Evolutionary conservation across 1,140 invertebrate genomes (phyloP).

Genomic region (Asbolus verrucosus): DNA sequence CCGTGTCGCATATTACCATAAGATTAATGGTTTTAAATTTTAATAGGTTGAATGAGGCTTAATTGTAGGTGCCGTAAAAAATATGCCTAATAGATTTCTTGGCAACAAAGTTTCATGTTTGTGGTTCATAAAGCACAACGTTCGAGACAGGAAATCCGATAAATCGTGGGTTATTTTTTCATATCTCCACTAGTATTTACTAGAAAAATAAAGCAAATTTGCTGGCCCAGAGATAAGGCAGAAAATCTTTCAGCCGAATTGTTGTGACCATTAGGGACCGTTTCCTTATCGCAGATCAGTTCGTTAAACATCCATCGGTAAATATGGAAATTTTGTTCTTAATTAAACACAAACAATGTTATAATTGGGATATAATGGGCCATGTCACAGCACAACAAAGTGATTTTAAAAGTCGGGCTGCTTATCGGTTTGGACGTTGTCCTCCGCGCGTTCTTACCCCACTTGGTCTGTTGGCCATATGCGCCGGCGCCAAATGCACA

Average conservation of each 20-base stretch:
- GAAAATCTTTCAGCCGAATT: no score
- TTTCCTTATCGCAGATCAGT: slow-evolving; percentile 5
- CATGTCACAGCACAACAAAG: slow-evolving; percentile 12
- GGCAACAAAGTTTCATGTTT: slow-evolving; percentile 24
- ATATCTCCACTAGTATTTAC: slow-evolving; percentile 15
- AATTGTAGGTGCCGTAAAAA: slow-evolving; percentile 5
- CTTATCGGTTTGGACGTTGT: slow-evolving; percentile 44
- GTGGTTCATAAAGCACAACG: slow-evolving; percentile 8
- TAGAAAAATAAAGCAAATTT: slow-evolving; percentile 14
- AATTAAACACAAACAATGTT: slow-evolving; percentile 33
- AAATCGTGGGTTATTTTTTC: neutral
- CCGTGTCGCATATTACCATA: neutral
- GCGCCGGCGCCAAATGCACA: slow-evolving; percentile 44
- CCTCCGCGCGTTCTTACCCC: slow-evolving; percentile 42
- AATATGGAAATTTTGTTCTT: slow-evolving; percentile 32
- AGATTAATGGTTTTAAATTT: slow-evolving; percentile 16
- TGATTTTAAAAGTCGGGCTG: slow-evolving; percentile 40
- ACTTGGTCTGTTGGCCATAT: slow-evolving; percentile 38
- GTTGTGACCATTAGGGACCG: neutral
- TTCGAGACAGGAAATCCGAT: neutral
- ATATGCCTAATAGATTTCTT: slow-evolving; percentile 19
- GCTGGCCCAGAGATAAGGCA: neutral
- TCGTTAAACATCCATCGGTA: neutral
- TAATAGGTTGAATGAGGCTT: neutral
- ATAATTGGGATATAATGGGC: slow-evolving; percentile 17